Evolutionary conservation across 2,888 invertebrate species (phyloP), one percentile per base, ranked within the genome.

Genomic region (Drosophila sordidula): DNA sequence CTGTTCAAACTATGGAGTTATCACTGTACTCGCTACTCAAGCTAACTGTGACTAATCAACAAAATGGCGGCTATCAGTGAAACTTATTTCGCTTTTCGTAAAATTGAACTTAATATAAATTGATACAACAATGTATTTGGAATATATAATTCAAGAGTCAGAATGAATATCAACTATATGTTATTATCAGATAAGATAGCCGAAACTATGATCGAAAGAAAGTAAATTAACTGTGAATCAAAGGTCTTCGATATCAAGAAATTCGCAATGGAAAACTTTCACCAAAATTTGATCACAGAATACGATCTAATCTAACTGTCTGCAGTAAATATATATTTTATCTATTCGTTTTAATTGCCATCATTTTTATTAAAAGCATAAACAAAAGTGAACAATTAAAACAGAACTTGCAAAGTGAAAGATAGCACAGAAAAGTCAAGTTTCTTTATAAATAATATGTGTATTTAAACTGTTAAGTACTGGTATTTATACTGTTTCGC

Each of bases 21-120:
- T 29, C 34, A 75, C 76, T 70, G 76, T 75, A 57, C 34, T 26
- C 51, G 11, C 11, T 41, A 25, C 16, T 56, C 49, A 36, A 47
- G 14, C 16, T 11, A 11, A n/a, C n/a, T 3, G 12, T 55, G 47
- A 34, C 11, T 39, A 42, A 69, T 26, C 29, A 34, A 34, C 34
- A 44, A 45, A 49, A 63, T 55, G 44, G 44, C 14, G 14, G 47
- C 34, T 51, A 52, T 52, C 44, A 18, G 3, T 14, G 3, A 34
- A 41, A 26, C 39, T 32, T 5, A 0, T 8, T 18, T 26, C 25
- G 6, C 16, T 9, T 11, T 14, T 8, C 0, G 25, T 12, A 3
- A 32, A n/a, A 16, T 5, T 14, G 2, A 2, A 12, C 12, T 8
- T 5, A 18, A n/a, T 6, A 22, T 26, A 14, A 3, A 32, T 11